Evolutionary conservation across 1,140 invertebrate species (phyloP).

Genomic region (Cydia pomonella): DNA sequence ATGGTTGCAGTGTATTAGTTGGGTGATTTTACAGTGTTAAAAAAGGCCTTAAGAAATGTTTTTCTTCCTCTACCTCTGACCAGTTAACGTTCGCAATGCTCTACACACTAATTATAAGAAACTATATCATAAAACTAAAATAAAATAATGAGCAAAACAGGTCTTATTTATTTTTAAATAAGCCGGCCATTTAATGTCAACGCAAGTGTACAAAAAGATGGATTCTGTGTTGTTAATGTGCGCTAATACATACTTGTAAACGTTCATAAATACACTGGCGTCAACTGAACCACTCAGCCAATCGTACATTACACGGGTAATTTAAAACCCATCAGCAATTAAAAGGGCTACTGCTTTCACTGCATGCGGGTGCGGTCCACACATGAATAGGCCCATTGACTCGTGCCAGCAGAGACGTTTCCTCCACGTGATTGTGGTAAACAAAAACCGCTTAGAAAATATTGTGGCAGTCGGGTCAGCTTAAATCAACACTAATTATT

Average conservation of each 20-base stretch:
- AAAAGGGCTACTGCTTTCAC: slow-evolving; percentile 44
- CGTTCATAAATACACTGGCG: background rate
- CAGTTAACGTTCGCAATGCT: too few species aligned
- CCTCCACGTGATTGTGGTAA: slow-evolving; percentile 12
- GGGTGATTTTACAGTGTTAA: too few species aligned
- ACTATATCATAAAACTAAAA: background rate
- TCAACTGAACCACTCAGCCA: slow-evolving; percentile 45
- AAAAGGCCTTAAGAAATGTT: too few species aligned
- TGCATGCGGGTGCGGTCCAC: slow-evolving; percentile 51
- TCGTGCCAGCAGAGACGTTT: background rate
- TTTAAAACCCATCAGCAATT: slow-evolving; percentile 60
- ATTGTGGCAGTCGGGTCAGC: slow-evolving; percentile 23
- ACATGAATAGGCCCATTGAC: slow-evolving; percentile 60
- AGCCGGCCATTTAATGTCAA: background rate
- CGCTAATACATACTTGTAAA: background rate
- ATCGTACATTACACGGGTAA: slow-evolving; percentile 39
- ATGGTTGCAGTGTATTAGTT: too few species aligned
- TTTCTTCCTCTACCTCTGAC: too few species aligned
- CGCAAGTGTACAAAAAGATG: background rate
- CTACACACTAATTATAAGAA: background rate
- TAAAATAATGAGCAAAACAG: background rate
- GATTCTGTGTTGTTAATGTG: too few species aligned
- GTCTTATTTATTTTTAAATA: background rate
- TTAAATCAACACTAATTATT: slow-evolving; percentile 2
- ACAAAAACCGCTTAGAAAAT: slow-evolving; percentile 23